Percentiles rank a stretch among this genome's conserved stretches.
These are phyloP conservation scores for Aspidiotus rigidus DNA, from an alignment of 2,888 invertebrate genomes.

Conservation along the genomic window DNA sequence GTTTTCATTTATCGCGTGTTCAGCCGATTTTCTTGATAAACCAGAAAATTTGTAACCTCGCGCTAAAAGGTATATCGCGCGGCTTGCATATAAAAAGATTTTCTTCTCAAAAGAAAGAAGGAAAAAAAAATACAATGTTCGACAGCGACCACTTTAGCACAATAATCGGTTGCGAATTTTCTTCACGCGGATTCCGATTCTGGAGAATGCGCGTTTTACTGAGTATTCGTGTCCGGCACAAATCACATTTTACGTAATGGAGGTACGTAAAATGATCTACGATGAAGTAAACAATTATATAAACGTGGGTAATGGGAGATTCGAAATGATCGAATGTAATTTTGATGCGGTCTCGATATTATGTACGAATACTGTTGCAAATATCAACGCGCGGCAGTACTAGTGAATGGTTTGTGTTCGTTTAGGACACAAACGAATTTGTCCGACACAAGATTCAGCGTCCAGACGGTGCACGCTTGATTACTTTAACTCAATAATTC, in stretches of 20 bases:
- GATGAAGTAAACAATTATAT: slow-evolving; percentile 4
- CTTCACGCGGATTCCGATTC: background rate
- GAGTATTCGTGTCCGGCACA: slow-evolving; percentile 1
- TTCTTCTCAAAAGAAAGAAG: background rate
- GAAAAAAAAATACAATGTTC: background rate
- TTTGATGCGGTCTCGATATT: too few relatives aligned
- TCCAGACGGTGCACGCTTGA: too few relatives aligned
- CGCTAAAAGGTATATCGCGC: slow-evolving; percentile 1
- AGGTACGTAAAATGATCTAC: slow-evolving; percentile 1
- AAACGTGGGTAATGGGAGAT: slow-evolving; percentile 1
- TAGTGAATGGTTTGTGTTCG: too few relatives aligned
- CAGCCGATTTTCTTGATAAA: slow-evolving; percentile 2
- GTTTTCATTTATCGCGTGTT: slow-evolving; percentile 1
- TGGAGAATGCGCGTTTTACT: background rate
- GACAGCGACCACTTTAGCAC: too few relatives aligned
- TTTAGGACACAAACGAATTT: too few relatives aligned
- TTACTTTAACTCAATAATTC: too few relatives aligned
- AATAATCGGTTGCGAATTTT: slow-evolving; percentile 2
- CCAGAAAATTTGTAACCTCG: slow-evolving; percentile 2
- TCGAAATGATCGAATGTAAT: background rate
- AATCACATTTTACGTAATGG: slow-evolving; percentile 2
- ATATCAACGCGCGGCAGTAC: too few relatives aligned
- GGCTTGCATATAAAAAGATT: background rate
- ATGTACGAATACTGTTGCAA: too few relatives aligned
- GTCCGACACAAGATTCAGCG: too few relatives aligned